These are phyloP conservation scores for Leptoclinus maculatus DNA, from an alignment of 2,797 vertebrate genomes.

Conservation along the genomic window DNA sequence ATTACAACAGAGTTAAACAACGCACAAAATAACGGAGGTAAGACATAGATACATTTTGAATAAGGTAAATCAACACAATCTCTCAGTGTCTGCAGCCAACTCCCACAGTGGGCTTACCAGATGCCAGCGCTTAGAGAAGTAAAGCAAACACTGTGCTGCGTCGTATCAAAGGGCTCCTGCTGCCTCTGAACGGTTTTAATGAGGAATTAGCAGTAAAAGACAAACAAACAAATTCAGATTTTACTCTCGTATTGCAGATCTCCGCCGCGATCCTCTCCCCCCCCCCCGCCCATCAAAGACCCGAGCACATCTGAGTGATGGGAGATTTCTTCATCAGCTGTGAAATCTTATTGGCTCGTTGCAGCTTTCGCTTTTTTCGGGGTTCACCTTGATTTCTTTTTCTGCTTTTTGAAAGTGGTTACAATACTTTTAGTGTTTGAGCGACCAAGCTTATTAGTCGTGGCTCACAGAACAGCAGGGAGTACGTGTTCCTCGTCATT, in stretches of 20 bases:
- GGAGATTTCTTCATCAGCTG: slow-evolving; percentile 53
- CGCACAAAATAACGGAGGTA: slow-evolving; percentile 24
- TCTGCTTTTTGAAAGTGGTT: slow-evolving; percentile 26
- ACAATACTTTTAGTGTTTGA: slow-evolving; percentile 64
- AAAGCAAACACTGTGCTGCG: slow-evolving; percentile 72
- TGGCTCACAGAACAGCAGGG: slow-evolving; percentile 66
- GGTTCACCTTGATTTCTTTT: slow-evolving; percentile 53
- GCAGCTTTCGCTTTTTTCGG: slow-evolving; percentile 34
- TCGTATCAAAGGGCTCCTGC: slow-evolving; percentile 79
- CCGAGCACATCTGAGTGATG: slow-evolving; percentile 62
- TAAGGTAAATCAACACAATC: slow-evolving; percentile 58
- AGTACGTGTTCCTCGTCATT: slow-evolving; percentile 79
- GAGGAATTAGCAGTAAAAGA: slow-evolving; percentile 78
- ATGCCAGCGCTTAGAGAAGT: slow-evolving; percentile 62
- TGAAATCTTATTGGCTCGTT: slow-evolving; percentile 50
- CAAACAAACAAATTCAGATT: slow-evolving; percentile 72
- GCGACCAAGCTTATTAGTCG: slow-evolving; percentile 73
- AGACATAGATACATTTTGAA: slow-evolving; percentile 55
- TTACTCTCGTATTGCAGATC: slow-evolving; percentile 31
- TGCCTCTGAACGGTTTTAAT: slow-evolving; percentile 75
- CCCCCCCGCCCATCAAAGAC: slow-evolving; percentile 69
- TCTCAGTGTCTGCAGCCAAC: slow-evolving; percentile 52
- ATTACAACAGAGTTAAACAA: slow-evolving; percentile 42
- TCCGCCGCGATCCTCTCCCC: not conserved
- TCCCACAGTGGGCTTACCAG: slow-evolving; percentile 63